A percentile compares a stretch with the other conserved stretches of the same genome.
These are phyloP conservation scores for Lepidurus packardi DNA, from an alignment of 1,140 invertebrate genomes.

Conservation along the genomic window DNA sequence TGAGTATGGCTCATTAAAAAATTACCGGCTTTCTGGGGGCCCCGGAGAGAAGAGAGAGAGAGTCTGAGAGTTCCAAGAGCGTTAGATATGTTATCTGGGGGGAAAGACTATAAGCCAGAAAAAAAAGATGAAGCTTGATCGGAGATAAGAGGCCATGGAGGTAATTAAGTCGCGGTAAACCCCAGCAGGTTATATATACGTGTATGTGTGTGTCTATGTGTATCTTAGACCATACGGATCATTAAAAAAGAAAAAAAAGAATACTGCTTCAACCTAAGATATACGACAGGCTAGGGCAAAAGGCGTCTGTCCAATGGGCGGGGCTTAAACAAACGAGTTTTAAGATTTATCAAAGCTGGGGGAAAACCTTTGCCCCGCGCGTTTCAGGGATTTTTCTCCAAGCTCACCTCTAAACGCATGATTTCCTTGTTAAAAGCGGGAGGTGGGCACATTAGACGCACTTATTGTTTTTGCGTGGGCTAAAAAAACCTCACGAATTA, in stretches of 20 bases:
- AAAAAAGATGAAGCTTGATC: conserved; percentile 5
- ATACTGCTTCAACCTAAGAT: background rate
- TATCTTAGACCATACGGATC: conserved; percentile 3
- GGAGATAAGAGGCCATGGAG: conserved; percentile 13
- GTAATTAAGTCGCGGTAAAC: background rate
- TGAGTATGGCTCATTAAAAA: conserved; percentile 16
- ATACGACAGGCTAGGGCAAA: background rate
- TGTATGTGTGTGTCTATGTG: background rate
- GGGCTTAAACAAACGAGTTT: conserved; percentile 18
- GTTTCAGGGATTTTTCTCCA: background rate
- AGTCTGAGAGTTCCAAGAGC: background rate
- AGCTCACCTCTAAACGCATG: background rate
- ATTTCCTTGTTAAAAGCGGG: background rate
- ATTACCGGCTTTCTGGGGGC: background rate
- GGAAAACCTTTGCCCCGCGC: background rate
- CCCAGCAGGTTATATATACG: background rate
- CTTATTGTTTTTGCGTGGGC: conserved; percentile 13
- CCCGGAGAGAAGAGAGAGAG: background rate
- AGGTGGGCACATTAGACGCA: background rate
- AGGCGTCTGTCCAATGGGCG: conserved; percentile 17
- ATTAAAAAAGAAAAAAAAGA: background rate
- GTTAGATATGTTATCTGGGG: background rate
- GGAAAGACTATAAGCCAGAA: background rate
- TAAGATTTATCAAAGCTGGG: conserved; percentile 2
- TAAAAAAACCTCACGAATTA: background rate